Base-by-base conservation (phyloP, 1,140 invertebrate species). In the Araneus ventricosus region DNA sequence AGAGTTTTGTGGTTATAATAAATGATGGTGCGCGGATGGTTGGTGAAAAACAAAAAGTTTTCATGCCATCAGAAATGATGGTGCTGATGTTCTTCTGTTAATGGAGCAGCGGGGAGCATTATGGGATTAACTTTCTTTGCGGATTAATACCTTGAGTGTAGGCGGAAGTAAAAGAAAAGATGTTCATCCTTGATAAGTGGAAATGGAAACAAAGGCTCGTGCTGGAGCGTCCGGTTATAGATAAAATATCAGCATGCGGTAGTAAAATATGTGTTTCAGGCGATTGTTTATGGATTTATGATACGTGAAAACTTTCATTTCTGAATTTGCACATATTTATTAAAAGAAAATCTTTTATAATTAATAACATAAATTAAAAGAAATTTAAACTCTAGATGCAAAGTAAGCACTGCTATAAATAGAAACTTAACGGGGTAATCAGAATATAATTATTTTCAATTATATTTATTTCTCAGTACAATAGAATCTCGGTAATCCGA, bases 161-260 rank as follows among this genome's bases (percentile, higher is more conserved):
- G 63, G 63, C 70, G 70, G 70, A 75, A 75, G 70, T 34, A 37
- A 34, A n/a, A 37, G 30, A 75, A 75, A 75, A 75, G 70, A 75
- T 75, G 70, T 22, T 37, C 70, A 37, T 75, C 34, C 20, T n/a
- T 20, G 70, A 75, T 75, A 75, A 75, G 30, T 34, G 6, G 30
- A 20, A 37, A 14, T 30, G 34, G 6, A 37, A 22, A 75, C 30
- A 75, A 37, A 30, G 34, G 14, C 20, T 37, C 70, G 10, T 34
- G 17, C 5, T 37, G 17, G 4, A 34, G 5, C 22, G 34, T 20
- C 14, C 30, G 30, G 27, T 75, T 37, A 30, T 34, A 0, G 34
- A 34, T 34, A 1, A 34, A 37, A 75, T 34, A 7, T 4, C 4
- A 75, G 20, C 24, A 10, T 67, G 63, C 10, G 63, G 4, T 67